Percentiles rank a stretch among this genome's conserved stretches.
These are phyloP conservation scores for Parnassius glacialis DNA, from an alignment of 2,888 invertebrate species.

Conservation along the genomic window DNA sequence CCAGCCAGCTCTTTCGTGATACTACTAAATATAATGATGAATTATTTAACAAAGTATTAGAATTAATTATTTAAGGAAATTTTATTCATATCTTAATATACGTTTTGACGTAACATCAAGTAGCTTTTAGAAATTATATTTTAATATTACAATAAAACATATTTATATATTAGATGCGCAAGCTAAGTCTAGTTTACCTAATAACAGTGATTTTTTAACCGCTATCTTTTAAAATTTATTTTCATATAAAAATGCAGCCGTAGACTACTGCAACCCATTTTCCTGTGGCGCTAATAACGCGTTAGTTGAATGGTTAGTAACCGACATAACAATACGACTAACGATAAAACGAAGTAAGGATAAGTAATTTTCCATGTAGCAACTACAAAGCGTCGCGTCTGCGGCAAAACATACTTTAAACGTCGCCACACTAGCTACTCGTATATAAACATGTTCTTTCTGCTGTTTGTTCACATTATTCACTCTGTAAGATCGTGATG, in stretches of 20 bases:
- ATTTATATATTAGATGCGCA: no score
- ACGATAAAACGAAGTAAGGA: conserved; percentile 72
- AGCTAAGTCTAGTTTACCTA: background rate
- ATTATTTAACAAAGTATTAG: no score
- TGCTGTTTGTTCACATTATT: conserved; percentile 31
- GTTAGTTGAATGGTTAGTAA: conserved; percentile 51
- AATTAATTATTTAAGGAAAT: no score
- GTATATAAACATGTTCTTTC: conserved; percentile 36
- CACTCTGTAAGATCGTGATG: conserved; percentile 21
- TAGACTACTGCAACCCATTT: conserved; percentile 28
- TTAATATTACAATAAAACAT: no score
- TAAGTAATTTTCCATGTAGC: conserved; percentile 78
- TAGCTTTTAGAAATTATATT: no score
- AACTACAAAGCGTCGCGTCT: conserved; percentile 51
- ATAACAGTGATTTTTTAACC: no score
- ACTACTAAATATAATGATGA: no score
- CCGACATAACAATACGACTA: conserved; percentile 65
- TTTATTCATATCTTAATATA: no score
- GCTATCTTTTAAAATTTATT: background rate
- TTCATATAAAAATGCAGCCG: conserved; percentile 27
- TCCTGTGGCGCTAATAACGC: conserved; percentile 47
- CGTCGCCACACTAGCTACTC: conserved; percentile 29
- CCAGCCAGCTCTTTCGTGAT: no score
- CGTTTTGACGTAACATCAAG: no score
- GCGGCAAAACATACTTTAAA: conserved; percentile 42